Evolutionary conservation across 2,113 vertebrate genomes (phyloP).

Genomic region (Mesitornis unicolor): DNA sequence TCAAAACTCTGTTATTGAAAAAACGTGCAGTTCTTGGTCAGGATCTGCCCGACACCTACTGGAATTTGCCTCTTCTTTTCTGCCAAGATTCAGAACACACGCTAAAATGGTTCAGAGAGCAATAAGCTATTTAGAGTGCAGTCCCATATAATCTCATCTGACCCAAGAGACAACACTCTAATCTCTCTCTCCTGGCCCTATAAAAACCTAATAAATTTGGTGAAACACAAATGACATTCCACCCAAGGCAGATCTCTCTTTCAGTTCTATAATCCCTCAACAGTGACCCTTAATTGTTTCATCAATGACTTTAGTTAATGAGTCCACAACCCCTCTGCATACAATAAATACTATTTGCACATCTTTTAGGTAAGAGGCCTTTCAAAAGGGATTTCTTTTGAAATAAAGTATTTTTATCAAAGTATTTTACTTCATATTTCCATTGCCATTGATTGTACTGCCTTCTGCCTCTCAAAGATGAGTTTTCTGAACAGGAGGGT

Average conservation of each 20-base stretch:
- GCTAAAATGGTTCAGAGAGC: background rate
- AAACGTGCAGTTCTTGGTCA: background rate
- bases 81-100: background rate
- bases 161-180: background rate
- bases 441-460: background rate
- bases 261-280: background rate
- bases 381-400: background rate
- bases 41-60: background rate
- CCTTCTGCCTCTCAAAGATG: background rate
- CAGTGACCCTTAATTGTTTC: background rate
- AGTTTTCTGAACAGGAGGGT: background rate
- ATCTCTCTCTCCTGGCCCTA: background rate
- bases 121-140: conserved; percentile 21
- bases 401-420: background rate
- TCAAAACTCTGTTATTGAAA: background rate
- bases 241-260: background rate
- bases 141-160: conserved; percentile 10
- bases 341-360: background rate
- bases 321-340: background rate
- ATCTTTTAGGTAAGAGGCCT: background rate
- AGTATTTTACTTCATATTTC: background rate
- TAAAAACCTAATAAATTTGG: conserved; percentile 20
- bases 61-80: background rate
- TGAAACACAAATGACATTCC: background rate
- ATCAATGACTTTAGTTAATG: background rate